These are phyloP conservation scores for Dipodomys spectabilis DNA, from an alignment of 2,113 vertebrate genomes.

Conservation along the genomic window DNA sequence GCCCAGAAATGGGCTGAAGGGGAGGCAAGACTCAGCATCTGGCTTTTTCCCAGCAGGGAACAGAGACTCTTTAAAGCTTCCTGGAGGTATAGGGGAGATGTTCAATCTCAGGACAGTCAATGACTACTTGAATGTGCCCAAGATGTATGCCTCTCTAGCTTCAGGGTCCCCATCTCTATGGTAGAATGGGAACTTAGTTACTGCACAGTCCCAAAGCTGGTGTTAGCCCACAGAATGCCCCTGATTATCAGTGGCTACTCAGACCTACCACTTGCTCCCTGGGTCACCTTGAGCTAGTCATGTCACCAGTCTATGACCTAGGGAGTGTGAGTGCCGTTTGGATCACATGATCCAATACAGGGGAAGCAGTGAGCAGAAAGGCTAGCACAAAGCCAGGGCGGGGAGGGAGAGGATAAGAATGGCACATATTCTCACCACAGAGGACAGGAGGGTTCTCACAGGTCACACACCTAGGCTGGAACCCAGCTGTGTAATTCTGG, in stretches of 20 bases:
- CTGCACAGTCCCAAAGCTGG: background rate
- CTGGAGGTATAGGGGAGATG: background rate
- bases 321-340: background rate
- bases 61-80: background rate
- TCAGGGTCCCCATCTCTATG: background rate
- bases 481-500: background rate
- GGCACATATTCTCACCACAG: background rate
- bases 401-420: background rate
- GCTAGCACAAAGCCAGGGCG: background rate
- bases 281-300: background rate
- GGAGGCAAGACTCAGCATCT: background rate
- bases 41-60: background rate
- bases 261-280: background rate
- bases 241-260: background rate
- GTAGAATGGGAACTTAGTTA: background rate
- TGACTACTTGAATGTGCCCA: background rate
- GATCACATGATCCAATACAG: background rate
- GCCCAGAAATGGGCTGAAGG: background rate
- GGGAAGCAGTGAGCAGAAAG: background rate
- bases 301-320: background rate
- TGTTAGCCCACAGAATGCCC: background rate
- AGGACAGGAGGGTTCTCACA: background rate
- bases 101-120: background rate
- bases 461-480: background rate
- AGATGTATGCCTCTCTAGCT: background rate